phyloP scores from a whole-genome alignment of 1,140 invertebrate species.

The Halictus rubicundus region DNA sequence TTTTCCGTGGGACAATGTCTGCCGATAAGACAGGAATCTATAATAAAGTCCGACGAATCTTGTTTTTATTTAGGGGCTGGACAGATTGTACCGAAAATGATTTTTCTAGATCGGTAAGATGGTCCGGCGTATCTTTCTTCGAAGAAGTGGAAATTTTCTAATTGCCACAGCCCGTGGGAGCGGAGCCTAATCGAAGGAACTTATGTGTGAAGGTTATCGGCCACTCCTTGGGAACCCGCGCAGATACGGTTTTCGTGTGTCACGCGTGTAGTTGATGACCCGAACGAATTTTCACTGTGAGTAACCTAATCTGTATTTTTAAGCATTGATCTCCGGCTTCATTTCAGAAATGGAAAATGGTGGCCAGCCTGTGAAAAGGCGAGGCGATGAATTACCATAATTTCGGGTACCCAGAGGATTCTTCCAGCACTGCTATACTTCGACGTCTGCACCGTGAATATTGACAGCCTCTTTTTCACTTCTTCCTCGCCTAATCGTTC shows the following conservation, averaged over 20 bases:
- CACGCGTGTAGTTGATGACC: constrained; percentile 20
- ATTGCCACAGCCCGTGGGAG: constrained; percentile 7
- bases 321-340: no score
- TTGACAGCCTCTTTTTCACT: not conserved
- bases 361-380: no score
- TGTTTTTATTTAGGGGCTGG: not conserved
- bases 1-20: no score
- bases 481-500: not conserved
- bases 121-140: not conserved
- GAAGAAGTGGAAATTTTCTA: constrained; percentile 21
- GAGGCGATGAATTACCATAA: not conserved
- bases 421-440: not conserved
- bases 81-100: not conserved
- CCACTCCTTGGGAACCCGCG: not conserved
- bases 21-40: no score
- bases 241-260: constrained; percentile 28
- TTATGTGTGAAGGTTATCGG: constrained; percentile 27
- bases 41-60: no score
- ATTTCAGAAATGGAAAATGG: no score
- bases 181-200: not conserved
- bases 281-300: not conserved
- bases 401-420: not conserved
- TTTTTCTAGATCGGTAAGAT: not conserved
- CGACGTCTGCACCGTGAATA: not conserved
- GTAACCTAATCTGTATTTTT: no score